Evolutionary conservation across 2,888 invertebrate species (phyloP), one percentile per base, ranked within the genome.

Genomic region (Polydrusus pterygomalis): DNA sequence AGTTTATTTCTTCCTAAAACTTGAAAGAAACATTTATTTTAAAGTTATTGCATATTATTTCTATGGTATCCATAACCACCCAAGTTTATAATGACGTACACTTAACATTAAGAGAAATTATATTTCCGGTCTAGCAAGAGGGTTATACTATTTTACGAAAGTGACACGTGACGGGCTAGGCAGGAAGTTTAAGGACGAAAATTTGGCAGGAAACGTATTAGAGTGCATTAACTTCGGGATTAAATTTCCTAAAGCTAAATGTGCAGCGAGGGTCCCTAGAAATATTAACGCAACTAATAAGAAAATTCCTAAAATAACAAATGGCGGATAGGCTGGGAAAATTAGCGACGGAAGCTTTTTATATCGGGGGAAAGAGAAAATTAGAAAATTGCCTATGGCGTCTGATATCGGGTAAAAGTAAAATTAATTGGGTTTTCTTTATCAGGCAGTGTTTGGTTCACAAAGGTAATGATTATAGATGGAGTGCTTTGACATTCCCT

Each of bases 161-260:
- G 34, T 47, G 70, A 62, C 70, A 70, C 70, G 70, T 60, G 70
- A 49, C 62, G 51, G 49, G 34, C 49, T 15, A 34, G 49, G 40
- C 67, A 8, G 67, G 67, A 67, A 67, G 54, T 54, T 34, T 47
- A 70, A 62, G 47, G 70, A 49, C 62, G 60, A 62, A 70, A 70
- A 60, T 70, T 70, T 60, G 70, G 70, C 70, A 62, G 60, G 62
- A 49, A 70, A 70, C 34, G 58, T 62, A 70, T 62, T 70, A 70
- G 60, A 62, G 70, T 47, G 70, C 70, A 70, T 70, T 70, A 70
- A 58, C 60, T 47, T 34, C 15, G 34, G 49, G 70, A 70, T 70
- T 70, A 70, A 70, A 60, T 70, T 70, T 70, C 70, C 60, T 54
- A 67, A 67, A 67, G 67, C 40, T 60, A 65, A 65, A 65, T 65